Percentiles rank a stretch among this genome's conserved stretches.
phyloP scores from a whole-genome alignment of 2,888 invertebrate genomes.

The Zootermopsis nevadensis region DNA sequence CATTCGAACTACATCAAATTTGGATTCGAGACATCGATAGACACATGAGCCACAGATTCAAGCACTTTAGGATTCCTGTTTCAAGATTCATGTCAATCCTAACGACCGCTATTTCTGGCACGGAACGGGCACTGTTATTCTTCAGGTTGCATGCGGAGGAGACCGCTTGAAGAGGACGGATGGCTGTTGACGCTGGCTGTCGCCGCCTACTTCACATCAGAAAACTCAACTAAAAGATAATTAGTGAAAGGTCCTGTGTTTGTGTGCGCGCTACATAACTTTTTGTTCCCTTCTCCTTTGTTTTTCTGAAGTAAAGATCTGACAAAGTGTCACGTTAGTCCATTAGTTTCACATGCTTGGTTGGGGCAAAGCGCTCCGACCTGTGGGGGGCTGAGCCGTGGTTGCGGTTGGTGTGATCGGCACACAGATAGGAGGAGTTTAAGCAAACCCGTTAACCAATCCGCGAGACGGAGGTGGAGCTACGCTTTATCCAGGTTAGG shows the following conservation, averaged over 20 bases:
- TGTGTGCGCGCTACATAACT: background rate
- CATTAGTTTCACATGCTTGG: slow-evolving; percentile 23
- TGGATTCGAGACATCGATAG: no score
- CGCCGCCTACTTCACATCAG: slow-evolving; percentile 34
- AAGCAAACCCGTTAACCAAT: background rate
- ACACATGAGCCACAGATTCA: no score
- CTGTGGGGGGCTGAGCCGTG: background rate
- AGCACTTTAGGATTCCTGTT: no score
- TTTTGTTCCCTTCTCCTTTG: background rate
- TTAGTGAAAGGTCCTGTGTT: slow-evolving; percentile 23
- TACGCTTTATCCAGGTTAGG: background rate
- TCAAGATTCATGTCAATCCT: no score
- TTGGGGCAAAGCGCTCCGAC: background rate
- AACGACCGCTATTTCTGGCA: no score
- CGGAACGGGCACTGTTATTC: no score
- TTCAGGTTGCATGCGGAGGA: no score
- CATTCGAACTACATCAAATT: no score
- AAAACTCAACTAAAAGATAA: slow-evolving; percentile 20
- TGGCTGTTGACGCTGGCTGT: slow-evolving; percentile 29
- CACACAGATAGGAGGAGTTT: background rate
- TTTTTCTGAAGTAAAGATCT: slow-evolving; percentile 5
- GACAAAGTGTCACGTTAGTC: slow-evolving; percentile 32
- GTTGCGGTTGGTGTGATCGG: background rate
- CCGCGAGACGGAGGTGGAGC: background rate
- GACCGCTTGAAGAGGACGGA: no score